A percentile compares a stretch with the other conserved stretches of the same genome.
These are phyloP conservation scores for Listronotus bonariensis DNA, from an alignment of 1,140 invertebrate genomes.

Conservation along the genomic window DNA sequence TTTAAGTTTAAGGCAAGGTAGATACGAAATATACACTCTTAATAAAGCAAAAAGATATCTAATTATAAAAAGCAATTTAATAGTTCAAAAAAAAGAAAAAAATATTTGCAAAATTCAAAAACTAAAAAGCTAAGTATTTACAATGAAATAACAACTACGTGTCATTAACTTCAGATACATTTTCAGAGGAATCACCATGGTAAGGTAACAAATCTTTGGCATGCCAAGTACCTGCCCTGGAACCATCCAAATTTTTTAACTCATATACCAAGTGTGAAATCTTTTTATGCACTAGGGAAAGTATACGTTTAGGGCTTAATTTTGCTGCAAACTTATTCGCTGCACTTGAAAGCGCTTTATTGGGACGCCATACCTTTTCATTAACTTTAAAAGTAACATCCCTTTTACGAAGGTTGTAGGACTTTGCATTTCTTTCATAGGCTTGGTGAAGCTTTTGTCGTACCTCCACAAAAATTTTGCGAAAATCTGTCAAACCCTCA, in stretches of 20 bases:
- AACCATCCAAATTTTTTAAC: conserved; percentile 9
- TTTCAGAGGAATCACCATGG: too few species aligned
- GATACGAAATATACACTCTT: too few species aligned
- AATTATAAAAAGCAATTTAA: too few species aligned
- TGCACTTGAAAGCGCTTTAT: conserved; percentile 31
- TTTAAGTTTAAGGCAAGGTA: too few species aligned
- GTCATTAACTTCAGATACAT: too few species aligned
- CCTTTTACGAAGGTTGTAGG: conserved; percentile 34
- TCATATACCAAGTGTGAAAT: too few species aligned
- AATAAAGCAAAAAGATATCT: too few species aligned
- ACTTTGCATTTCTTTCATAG: conserved; percentile 20
- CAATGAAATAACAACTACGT: too few species aligned
- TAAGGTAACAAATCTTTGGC: conserved; percentile 37
- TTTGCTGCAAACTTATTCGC: conserved; percentile 34
- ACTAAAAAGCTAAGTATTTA: too few species aligned
- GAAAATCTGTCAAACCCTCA: too few species aligned
- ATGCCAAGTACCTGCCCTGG: conserved; percentile 22
- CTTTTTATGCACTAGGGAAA: conserved; percentile 23
- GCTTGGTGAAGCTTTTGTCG: conserved; percentile 17
- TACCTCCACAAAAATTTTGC: conserved; percentile 5
- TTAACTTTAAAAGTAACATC: conserved; percentile 26
- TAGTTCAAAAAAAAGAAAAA: too few species aligned
- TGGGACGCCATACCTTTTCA: conserved; percentile 31
- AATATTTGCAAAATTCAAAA: too few species aligned
- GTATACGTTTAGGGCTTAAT: conserved; percentile 38